Percentiles rank a stretch among this genome's conserved stretches.
These are phyloP conservation scores for Mionectes olivaceus DNA, from an alignment of 2,797 vertebrate genomes.

Conservation along the genomic window DNA sequence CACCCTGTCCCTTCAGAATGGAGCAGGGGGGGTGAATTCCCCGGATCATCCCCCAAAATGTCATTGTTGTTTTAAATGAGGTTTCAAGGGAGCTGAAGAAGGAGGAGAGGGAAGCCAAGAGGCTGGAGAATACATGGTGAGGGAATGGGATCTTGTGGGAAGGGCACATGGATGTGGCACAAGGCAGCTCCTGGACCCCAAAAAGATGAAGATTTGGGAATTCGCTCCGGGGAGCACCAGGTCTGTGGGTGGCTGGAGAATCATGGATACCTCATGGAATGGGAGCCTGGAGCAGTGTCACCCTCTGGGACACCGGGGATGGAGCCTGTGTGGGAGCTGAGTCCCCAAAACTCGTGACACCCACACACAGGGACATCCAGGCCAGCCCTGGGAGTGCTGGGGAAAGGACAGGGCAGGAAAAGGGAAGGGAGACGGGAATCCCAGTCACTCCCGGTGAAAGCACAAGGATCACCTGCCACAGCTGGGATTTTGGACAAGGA, in stretches of 20 bases:
- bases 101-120: neutral
- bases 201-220: neutral
- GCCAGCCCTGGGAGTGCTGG: rapidly evolving
- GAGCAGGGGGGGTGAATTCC: neutral
- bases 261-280: neutral
- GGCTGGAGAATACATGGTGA: rapidly evolving
- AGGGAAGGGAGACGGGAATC: neutral
- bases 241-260: neutral
- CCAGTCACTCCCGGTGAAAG: neutral
- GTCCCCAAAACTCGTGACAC: neutral
- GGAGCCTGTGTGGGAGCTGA: neutral
- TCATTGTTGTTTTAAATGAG: neutral
- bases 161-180: rapidly evolving
- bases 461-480: neutral
- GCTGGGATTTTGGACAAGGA: neutral
- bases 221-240: neutral
- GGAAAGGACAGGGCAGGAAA: neutral
- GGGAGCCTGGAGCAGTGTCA: rapidly evolving
- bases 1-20: neutral
- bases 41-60: rapidly evolving
- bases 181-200: rapidly evolving
- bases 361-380: rapidly evolving
- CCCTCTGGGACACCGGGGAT: neutral
- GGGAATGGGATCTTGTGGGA: rapidly evolving
- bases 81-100: neutral